Evolutionary conservation across 2,888 invertebrate species (phyloP), one percentile per base, ranked within the genome.

Genomic region (Andrena hattorfiana): DNA sequence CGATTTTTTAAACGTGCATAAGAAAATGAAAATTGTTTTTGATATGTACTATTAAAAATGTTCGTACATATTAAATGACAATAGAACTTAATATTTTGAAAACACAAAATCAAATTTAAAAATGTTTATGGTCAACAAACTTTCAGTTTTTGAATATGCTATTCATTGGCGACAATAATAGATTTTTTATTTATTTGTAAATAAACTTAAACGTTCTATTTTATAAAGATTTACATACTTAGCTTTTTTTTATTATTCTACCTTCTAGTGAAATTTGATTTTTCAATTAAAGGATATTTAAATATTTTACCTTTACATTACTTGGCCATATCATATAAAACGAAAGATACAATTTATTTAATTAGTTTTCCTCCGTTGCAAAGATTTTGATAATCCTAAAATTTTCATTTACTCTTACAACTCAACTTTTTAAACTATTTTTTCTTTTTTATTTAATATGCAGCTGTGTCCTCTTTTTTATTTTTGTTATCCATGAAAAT

Each of bases 101-200:
- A 13, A 4, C 16, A 13, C 0, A 51, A 35, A 51, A 26, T 71
- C 16, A 23, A 72, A 35, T 72, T 35, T 51, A 26, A 0, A 13
- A 26, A 60, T 13, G 13, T 20, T 26, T 69, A 4, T 30, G 35
- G 23, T 16, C 10, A 0, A n/a, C 26, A 20, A 20, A 68, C 3
- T 23, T 28, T 23, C n/a, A 1, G 10, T 49, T 28, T 26, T 23
- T 1, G n/a, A 54, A 54, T 54, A 54, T 20, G 42, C 4, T 42
- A 4, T 13, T 13, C 5, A 16, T 42, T 42, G 5, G 42, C 13
- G n/a, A 54, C 54, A 54, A 20, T 30, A 62, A 67, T 10, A 32
- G 13, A 67, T 30, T 7, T 73, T 64, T 28, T 64, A 64, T 64
- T 64, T 4, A 35, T 64, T 26, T 64, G 26, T 35, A 54, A 16